Evolutionary conservation across 1,140 invertebrate genomes (phyloP).

Genomic region (Mesaphorura yosii): DNA sequence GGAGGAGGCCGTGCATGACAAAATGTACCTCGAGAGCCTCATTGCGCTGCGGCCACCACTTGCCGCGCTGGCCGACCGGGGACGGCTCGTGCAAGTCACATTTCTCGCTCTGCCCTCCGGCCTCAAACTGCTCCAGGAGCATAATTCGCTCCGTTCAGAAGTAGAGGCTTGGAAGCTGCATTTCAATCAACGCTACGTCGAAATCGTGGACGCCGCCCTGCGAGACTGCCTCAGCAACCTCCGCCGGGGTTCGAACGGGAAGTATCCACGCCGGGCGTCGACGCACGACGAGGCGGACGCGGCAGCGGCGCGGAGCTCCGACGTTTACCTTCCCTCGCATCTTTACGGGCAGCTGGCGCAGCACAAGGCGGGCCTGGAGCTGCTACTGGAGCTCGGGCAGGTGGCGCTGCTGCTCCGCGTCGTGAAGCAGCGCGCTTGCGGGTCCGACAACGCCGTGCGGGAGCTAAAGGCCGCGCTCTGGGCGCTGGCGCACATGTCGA

Average conservation of each 20-base stretch:
- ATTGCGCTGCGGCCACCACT: constrained; percentile 56
- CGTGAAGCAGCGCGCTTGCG: too few species aligned
- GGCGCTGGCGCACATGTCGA: constrained; percentile 72
- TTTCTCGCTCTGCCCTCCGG: constrained; percentile 63
- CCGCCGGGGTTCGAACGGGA: constrained; percentile 65
- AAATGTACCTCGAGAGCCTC: constrained; percentile 64
- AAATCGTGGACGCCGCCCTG: constrained; percentile 71
- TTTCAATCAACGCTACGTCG: constrained; percentile 54
- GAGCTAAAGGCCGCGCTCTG: constrained; percentile 79
- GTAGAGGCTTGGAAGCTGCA: constrained; percentile 59
- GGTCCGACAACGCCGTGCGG: constrained; percentile 51
- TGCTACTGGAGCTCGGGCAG: constrained; percentile 46
- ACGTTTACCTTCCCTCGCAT: constrained; percentile 67
- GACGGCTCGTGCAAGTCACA: constrained; percentile 66
- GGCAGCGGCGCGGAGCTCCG: constrained; percentile 31
- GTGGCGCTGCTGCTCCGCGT: too few species aligned
- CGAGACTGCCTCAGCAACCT: constrained; percentile 76
- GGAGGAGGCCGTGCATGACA: constrained; percentile 83
- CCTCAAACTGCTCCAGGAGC: constrained; percentile 53
- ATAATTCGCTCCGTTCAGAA: constrained; percentile 57
- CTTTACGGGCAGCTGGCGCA: constrained; percentile 76
- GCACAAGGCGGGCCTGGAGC: constrained; percentile 57
- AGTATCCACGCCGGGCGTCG: constrained; percentile 52
- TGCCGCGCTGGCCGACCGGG: constrained; percentile 66
- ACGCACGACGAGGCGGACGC: constrained; percentile 29